Base-by-base conservation (phyloP, 1,140 invertebrate species). In the Saccostrea glomerata region DNA sequence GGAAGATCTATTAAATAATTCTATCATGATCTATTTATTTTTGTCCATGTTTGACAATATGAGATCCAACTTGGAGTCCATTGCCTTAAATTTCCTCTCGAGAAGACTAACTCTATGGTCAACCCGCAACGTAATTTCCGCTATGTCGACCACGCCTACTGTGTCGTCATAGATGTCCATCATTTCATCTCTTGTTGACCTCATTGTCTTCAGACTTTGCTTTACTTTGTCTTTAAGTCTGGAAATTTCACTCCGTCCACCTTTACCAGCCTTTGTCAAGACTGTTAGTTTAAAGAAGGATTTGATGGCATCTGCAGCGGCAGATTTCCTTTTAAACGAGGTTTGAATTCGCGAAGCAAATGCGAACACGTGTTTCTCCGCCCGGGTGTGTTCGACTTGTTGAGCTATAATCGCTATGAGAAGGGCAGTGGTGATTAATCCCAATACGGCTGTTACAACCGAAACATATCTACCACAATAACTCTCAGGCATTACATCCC, bases 401-500 rank as follows among this genome's bases (percentile, higher is more conserved):
- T 87, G 82, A 6, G 86, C 90, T 17, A 93, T 89, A 9, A 93
- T 92, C 54, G 93, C 93, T 2, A 93, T 92, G 11, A 92, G 86
- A 13, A 93, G 89, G 23, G 93, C 92, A 17, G 92, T 93, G 55
- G 90, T 89, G 15, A 91, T 92, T 25, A 92, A 90, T 13, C 92
- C 92, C 40, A 91, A 87, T 30, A 93, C 87, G 12, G 92, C 92
- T 12, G 92, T 92, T 40, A 90, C 82, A 5, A 93, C 90, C n/a
- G 93, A 89, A 17, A 94, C 91, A 55, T 87, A 88, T 5, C 93
- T 88, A 23, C 92, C 92, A 87, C 93, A 94, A 54, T 92, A 90
- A 13, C 92, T 92, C 13, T 88, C 82, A 4, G 93, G 93, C 13
- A 90, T 89, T 13, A 93, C 88, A 56, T 94, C 94, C 0, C 94